phyloP scores from a whole-genome alignment of 2,113 vertebrate genomes.

The Toxostoma redivivum region DNA sequence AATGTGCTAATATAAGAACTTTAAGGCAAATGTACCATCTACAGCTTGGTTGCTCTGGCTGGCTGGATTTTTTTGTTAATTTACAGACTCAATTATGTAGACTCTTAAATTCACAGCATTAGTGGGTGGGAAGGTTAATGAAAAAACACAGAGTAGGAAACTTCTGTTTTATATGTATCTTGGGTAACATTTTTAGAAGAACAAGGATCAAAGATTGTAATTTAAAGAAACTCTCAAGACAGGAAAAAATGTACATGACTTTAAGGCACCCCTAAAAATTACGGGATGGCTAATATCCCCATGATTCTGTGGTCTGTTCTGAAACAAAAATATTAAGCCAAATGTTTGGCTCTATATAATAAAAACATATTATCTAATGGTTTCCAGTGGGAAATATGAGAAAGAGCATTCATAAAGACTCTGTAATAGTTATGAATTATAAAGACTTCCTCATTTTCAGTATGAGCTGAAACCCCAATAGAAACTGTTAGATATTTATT shows the following conservation, averaged over 20 bases:
- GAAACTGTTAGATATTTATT: slow-evolving; percentile 43
- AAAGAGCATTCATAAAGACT: slow-evolving; percentile 66
- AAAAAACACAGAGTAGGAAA: slow-evolving; percentile 73
- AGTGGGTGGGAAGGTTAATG: slow-evolving; percentile 73
- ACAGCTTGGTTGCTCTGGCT: slow-evolving; percentile 60
- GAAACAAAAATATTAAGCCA: slow-evolving; percentile 67
- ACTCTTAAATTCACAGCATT: slow-evolving; percentile 72
- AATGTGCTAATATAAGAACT: slow-evolving; percentile 71
- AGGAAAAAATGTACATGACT: slow-evolving; percentile 51
- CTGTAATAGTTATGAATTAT: slow-evolving; percentile 69
- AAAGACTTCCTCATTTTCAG: slow-evolving; percentile 62
- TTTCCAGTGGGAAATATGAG: slow-evolving; percentile 73
- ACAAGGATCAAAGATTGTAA: slow-evolving; percentile 70
- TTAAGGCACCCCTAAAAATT: slow-evolving; percentile 71
- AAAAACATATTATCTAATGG: slow-evolving; percentile 76
- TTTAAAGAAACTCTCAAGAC: slow-evolving; percentile 62
- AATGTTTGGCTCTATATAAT: slow-evolving; percentile 65
- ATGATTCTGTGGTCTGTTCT: slow-evolving; percentile 63
- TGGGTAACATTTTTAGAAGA: slow-evolving; percentile 70
- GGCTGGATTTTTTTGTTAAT: slow-evolving; percentile 65
- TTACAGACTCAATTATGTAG: slow-evolving; percentile 69
- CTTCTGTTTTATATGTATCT: slow-evolving; percentile 72
- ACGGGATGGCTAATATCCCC: slow-evolving; percentile 70
- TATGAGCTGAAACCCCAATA: slow-evolving; percentile 39
- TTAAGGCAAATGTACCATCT: slow-evolving; percentile 51